Evolutionary conservation across 2,888 invertebrate genomes (phyloP).

Genomic region (Acronicta leporina): DNA sequence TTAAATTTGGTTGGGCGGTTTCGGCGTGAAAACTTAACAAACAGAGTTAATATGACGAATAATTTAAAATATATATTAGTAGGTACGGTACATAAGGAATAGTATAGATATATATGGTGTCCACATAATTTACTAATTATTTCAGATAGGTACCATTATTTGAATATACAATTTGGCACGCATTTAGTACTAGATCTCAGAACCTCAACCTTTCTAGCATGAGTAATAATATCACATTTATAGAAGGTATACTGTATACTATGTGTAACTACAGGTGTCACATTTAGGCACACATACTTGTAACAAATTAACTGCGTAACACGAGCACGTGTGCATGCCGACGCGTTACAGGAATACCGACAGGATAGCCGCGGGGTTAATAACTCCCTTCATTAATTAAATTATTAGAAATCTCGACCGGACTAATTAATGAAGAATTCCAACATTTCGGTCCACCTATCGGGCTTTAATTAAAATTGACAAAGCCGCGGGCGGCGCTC

Average conservation of each 20-base stretch:
- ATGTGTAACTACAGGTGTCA: constrained; percentile 23
- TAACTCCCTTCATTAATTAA: constrained; percentile 86
- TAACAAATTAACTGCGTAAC: constrained; percentile 58
- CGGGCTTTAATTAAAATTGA: constrained; percentile 88
- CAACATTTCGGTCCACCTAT: constrained; percentile 88
- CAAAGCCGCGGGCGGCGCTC: constrained; percentile 83
- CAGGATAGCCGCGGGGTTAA: constrained; percentile 77
- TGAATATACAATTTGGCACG: too few relatives aligned
- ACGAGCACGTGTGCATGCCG: constrained; percentile 68
- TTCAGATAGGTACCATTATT: too few relatives aligned
- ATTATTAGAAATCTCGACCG: constrained; percentile 88
- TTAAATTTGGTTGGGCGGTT: too few relatives aligned
- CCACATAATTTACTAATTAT: too few relatives aligned
- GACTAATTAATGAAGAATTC: constrained; percentile 89
- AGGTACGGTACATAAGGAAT: too few relatives aligned
- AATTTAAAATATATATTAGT: too few relatives aligned
- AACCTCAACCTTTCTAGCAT: not conserved
- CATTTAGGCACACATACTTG: constrained; percentile 49
- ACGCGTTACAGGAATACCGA: constrained; percentile 81
- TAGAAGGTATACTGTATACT: too few relatives aligned
- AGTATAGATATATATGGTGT: too few relatives aligned
- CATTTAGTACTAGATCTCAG: too few relatives aligned
- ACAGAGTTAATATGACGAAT: too few relatives aligned
- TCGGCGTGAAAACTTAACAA: too few relatives aligned
- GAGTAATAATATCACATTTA: not conserved